Conservation (phyloP, 2,113 vertebrate genomes). For the Talpa occidentalis region DNA sequence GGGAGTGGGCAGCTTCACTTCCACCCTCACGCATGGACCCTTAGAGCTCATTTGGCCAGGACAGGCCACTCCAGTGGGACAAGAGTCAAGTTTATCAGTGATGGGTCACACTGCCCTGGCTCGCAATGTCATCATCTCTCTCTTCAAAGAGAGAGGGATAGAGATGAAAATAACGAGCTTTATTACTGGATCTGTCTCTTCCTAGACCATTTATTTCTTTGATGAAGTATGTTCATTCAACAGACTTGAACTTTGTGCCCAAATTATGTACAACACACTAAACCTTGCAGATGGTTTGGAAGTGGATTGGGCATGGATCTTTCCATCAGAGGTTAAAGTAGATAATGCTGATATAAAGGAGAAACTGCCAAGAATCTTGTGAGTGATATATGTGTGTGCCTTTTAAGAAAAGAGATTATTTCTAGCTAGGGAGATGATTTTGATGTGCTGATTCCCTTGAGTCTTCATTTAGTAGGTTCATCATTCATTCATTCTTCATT, state of each 20-base stretch:
- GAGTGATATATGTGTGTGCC: background rate
- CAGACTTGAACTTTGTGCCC: background rate
- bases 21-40: accelerated
- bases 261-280: background rate
- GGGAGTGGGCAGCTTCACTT: background rate
- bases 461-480: background rate
- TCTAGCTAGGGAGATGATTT: background rate
- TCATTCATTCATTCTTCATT: background rate
- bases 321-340: background rate
- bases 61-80: accelerated
- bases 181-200: background rate
- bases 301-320: background rate
- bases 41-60: background rate
- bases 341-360: background rate
- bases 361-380: background rate
- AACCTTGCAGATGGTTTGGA: background rate
- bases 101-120: background rate
- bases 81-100: background rate
- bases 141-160: background rate
- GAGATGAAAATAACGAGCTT: background rate
- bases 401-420: background rate
- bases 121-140: background rate
- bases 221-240: background rate
- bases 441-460: background rate
- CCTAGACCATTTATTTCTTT: background rate